Base-by-base conservation (phyloP, 1,140 invertebrate genomes). In the Leptoteleia sp. region DNA sequence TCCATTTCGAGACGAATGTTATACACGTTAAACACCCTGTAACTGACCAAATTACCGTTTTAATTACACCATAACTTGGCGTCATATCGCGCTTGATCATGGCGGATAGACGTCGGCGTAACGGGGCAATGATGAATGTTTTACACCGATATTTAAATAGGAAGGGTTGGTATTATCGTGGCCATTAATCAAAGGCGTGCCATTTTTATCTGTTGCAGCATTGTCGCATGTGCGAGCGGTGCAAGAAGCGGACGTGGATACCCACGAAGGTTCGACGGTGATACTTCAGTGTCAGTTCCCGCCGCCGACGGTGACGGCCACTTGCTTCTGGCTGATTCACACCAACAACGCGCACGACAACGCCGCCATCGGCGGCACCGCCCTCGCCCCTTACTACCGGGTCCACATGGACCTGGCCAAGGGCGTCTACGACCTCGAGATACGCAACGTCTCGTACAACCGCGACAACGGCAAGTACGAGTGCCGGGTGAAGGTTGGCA, bases 401-500 rank as follows among this genome's bases (percentile, higher is more conserved):
- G 88, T 90, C 0, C 84, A 82, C 43, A 86, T 89, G 86, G 76
- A 86, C 7, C 94, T 95, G 4, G 91, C 92, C 8, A 93, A 95
- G 50, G 96, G 96, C 9, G 92, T 93, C 22, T 98, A 97, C 89
- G 96, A 98, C 89, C 91, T 98, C 77, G 91, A 94, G 82, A 96
- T 98, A 75, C 92, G 92, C 12, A 96, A 96, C 84, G 94, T 95
- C 0, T 94, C 94, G 13, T 98, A 97, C 89, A 95, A 95, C 81
- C 91, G 95, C 0, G 96, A 98, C 89, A 97, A 98, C 84, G 96
- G 96, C 3, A 92, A 94, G 71, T 98, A 97, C 89, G 96, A 97
- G 89, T 98, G 96, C 84, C 92, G 94, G 13, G 92, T 97, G 37
- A 97, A 97, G 86, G 94, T 94, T 16, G 93, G 92, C 17, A 95